phyloP scores from a whole-genome alignment of 2,888 invertebrate species.

The Allolobophora icterica region DNA sequence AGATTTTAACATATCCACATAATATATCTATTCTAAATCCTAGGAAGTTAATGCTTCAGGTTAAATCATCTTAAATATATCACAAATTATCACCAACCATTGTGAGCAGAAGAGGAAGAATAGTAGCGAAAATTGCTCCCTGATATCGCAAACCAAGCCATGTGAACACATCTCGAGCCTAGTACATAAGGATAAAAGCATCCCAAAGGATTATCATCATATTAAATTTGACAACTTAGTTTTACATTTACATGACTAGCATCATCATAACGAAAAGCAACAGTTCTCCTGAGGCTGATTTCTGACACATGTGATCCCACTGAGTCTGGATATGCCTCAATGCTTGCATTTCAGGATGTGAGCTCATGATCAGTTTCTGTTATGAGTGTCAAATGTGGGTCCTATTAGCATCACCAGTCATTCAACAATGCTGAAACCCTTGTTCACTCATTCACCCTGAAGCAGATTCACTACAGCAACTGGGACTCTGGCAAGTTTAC shows the following conservation, averaged over 20 bases:
- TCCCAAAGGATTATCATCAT: not conserved
- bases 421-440: not conserved
- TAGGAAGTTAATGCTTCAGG: not conserved
- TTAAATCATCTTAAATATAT: not conserved
- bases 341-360: not conserved
- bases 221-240: not conserved
- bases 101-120: slow-evolving; percentile 76
- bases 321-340: not conserved
- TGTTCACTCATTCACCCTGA: not conserved
- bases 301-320: not conserved
- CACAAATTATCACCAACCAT: slow-evolving; percentile 54
- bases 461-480: not conserved
- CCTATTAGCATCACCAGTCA: not conserved
- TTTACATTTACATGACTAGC: not conserved
- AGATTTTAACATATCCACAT: not conserved
- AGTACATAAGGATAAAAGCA: slow-evolving; percentile 26
- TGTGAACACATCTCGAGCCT: slow-evolving; percentile 57
- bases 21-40: not conserved
- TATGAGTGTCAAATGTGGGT: not conserved
- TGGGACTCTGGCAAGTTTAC: not conserved
- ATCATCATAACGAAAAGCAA: not conserved
- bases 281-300: not conserved
- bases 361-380: not conserved
- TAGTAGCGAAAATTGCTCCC: slow-evolving; percentile 77
- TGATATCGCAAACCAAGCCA: slow-evolving; percentile 77